Percentiles rank a stretch among this genome's conserved stretches.
Conservation (phyloP, 2,888 invertebrate species). For the Trisateles emortualis region DNA sequence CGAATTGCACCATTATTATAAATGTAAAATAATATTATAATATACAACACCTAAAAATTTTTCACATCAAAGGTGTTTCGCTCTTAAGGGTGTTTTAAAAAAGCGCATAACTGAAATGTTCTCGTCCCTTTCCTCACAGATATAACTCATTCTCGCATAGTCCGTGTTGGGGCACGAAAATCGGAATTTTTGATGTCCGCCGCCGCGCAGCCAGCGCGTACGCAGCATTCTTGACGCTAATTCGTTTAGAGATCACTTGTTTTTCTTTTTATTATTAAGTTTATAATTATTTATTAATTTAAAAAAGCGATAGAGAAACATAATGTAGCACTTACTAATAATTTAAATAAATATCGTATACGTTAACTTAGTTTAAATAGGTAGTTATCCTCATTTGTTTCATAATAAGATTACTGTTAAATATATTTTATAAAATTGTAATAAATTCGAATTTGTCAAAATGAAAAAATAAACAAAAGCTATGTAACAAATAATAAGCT, state of each 20-base stretch:
- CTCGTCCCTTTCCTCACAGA: constrained; percentile 12
- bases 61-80: constrained; percentile 20
- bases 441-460: too few relatives aligned
- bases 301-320: neutral
- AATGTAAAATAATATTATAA: neutral
- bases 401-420: too few relatives aligned
- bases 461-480: too few relatives aligned
- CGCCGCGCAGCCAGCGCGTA: constrained; percentile 54
- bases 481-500: too few relatives aligned
- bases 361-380: too few relatives aligned
- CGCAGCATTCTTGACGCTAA: constrained; percentile 64
- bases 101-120: constrained; percentile 42
- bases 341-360: too few relatives aligned
- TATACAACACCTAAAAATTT: neutral
- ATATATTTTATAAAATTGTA: too few relatives aligned
- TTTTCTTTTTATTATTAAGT: constrained; percentile 39
- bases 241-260: constrained; percentile 63
- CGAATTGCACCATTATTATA: neutral
- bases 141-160: constrained; percentile 70
- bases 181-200: constrained; percentile 63
- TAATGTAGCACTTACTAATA: too few relatives aligned
- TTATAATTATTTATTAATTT: constrained; percentile 3
- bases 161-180: constrained; percentile 58
- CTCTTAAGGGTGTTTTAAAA: constrained; percentile 25
- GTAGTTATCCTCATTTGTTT: too few relatives aligned